Conservation (phyloP, 2,888 invertebrate genomes). For the Tanypteryx hageni region DNA sequence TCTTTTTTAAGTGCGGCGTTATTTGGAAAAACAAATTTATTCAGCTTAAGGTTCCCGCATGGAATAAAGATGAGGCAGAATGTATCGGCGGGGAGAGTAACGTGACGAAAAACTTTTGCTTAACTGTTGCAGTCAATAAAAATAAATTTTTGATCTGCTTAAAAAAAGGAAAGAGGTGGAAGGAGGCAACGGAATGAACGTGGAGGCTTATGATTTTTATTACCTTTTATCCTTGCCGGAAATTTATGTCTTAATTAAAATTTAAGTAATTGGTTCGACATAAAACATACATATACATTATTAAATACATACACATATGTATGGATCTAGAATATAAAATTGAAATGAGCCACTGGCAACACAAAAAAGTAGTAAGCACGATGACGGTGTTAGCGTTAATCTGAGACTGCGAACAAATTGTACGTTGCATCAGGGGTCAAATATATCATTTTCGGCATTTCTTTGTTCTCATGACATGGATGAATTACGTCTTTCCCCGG, state of each 20-base stretch:
- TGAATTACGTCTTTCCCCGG: neutral
- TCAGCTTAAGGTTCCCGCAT: neutral
- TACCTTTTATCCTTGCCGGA: too few species aligned
- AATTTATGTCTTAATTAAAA: too few species aligned
- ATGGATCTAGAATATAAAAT: too few species aligned
- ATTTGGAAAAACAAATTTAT: conserved; percentile 24
- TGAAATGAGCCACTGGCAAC: too few species aligned
- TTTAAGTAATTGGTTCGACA: too few species aligned
- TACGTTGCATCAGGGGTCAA: neutral
- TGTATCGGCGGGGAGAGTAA: neutral
- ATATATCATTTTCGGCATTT: conserved; percentile 24
- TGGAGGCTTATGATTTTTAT: too few species aligned
- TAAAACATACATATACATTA: too few species aligned
- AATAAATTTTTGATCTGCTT: neutral
- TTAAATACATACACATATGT: too few species aligned
- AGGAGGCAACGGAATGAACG: neutral
- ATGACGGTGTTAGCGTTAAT: neutral
- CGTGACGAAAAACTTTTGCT: neutral
- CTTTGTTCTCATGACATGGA: neutral
- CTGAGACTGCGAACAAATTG: neutral
- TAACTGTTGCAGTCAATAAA: neutral
- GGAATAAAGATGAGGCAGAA: conserved; percentile 17
- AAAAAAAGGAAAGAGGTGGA: neutral
- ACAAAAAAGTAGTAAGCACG: neutral
- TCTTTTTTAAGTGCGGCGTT: neutral